Conservation (phyloP, 1,140 invertebrate species). For the Dolichoris vasculosae region DNA sequence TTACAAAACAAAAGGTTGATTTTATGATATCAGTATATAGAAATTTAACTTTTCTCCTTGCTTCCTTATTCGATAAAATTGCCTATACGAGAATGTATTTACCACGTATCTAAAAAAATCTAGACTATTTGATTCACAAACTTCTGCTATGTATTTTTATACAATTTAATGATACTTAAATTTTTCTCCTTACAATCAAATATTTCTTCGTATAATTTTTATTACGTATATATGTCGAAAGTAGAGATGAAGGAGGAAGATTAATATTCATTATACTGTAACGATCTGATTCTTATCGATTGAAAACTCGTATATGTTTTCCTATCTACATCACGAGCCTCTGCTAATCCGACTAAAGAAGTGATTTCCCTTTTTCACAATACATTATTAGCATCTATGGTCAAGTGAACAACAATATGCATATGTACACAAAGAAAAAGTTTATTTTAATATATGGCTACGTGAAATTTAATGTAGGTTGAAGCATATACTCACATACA, state of each 20-base stretch:
- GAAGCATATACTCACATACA: slow-evolving; percentile 6
- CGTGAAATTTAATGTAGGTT: neutral
- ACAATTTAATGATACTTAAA: neutral
- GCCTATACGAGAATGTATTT: neutral
- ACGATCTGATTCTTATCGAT: slow-evolving; percentile 8
- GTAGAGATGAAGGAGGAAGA: slow-evolving; percentile 5
- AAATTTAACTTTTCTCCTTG: neutral
- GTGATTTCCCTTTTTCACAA: slow-evolving; percentile 18
- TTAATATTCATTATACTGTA: slow-evolving; percentile 28
- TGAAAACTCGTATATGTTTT: slow-evolving; percentile 21
- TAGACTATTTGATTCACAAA: neutral
- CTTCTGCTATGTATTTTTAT: neutral
- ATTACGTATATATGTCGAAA: neutral
- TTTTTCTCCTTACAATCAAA: neutral
- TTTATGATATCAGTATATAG: neutral
- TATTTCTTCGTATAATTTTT: neutral
- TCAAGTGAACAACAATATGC: neutral
- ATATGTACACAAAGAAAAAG: neutral
- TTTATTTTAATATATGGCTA: neutral
- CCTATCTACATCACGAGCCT: neutral
- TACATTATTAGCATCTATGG: slow-evolving; percentile 6
- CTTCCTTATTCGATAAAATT: neutral
- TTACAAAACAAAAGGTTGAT: neutral
- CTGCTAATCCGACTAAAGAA: slow-evolving; percentile 2
- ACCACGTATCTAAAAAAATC: neutral